Evolutionary conservation across 1,140 invertebrate species (phyloP), one percentile per base, ranked within the genome.

Genomic region (Aphaenogaster floridana): DNA sequence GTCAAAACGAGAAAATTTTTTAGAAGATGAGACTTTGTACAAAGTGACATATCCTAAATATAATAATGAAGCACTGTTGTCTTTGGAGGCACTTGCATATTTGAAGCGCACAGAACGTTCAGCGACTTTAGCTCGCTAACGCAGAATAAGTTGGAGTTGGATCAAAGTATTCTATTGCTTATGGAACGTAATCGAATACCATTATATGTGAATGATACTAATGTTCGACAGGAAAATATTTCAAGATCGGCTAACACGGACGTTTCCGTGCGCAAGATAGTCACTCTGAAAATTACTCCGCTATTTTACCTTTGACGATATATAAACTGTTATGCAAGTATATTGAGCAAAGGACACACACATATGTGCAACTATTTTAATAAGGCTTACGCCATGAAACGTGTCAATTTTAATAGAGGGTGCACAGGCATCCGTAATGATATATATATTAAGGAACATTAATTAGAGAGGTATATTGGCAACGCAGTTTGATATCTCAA

Each of bases 371-470:
- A 64, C 74, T 90, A 86, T 88, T 88, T 87, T 91, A 81, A 77
- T 83, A 89, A 79, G 85, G 59, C 80, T 34, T 81, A 86, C 64
- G 85, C 86, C 83, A 68, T 45, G 36, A 79, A 90, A 86, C 64
- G 89, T 90, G 88, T 91, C 90, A 88, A 91, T 91, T 91, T 77
- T 88, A 89, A 89, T 88, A 88, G 52, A 77, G 59, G 66, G 17
- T 88, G 63, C 3, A 54, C 21, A 59, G n/a, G 83, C 87, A 85
- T 86, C 80, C 45, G 61, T 74, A 87, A 72, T 79, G 54, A 87
- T 85, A 80, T 64, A 42, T 63, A 69, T 64, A 69, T 69, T 69
- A 69, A 71, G 50, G 50, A 57, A 86, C 50, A 77, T 76, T 54
- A 54, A 78, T 21, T 59, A 84, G 34, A 72, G 28, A 54, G 39